Evolutionary conservation across 2,113 vertebrate genomes (phyloP).

Genomic region (human): GRCh38 chr11:1139501-1140000

Average conservation of each 20-base stretch:
- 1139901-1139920: no score
- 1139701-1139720: background rate
- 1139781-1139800: background rate
- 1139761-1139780: no score
- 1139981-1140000: no score
- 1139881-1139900: no score
- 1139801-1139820: no score
- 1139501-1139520: no score
- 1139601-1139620: fast-evolving
- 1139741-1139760: background rate
- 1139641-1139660: fast-evolving
- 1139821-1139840: background rate
- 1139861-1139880: fast-evolving
- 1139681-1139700: background rate
- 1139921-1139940: no score
- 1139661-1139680: fast-evolving
- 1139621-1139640: background rate
- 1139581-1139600: fast-evolving
- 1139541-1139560: fast-evolving
- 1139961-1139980: no score
- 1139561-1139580: fast-evolving
- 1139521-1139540: background rate
- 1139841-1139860: fast-evolving
- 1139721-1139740: background rate
- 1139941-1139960: no score